Percentiles rank a stretch among this genome's conserved stretches.
These are phyloP conservation scores for Camponotus pennsylvanicus DNA, from an alignment of 1,140 invertebrate species.

Conservation along the genomic window DNA sequence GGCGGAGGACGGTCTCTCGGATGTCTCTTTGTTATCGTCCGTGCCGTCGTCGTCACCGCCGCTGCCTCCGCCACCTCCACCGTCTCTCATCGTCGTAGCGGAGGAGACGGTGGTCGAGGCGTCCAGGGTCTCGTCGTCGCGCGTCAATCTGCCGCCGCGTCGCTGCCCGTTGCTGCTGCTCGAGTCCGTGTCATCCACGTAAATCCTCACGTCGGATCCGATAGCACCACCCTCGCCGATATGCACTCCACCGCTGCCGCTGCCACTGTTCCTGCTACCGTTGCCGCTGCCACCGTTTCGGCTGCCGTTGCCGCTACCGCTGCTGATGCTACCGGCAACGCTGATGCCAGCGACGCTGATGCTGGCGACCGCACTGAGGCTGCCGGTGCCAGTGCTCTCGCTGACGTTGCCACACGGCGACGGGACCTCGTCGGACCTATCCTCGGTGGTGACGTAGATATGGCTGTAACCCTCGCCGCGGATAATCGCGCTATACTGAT, in stretches of 20 bases:
- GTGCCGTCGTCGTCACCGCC: neutral
- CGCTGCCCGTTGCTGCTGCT: constrained; percentile 71
- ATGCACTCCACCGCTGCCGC: constrained; percentile 44
- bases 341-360: constrained; percentile 27
- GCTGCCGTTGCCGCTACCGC: constrained; percentile 9
- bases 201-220: constrained; percentile 76
- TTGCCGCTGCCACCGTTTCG: neutral
- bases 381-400: constrained; percentile 53
- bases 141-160: neutral
- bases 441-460: constrained; percentile 75
- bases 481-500: constrained; percentile 45
- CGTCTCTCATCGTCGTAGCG: constrained; percentile 17
- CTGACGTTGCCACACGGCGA: constrained; percentile 46
- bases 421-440: constrained; percentile 43
- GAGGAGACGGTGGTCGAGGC: constrained; percentile 44
- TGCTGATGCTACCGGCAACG: constrained; percentile 24
- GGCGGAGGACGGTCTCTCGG: constrained; percentile 41
- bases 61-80: neutral
- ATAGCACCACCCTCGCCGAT: constrained; percentile 57
- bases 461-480: constrained; percentile 64
- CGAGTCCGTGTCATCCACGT: constrained; percentile 79
- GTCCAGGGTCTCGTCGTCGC: constrained; percentile 47
- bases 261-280: neutral
- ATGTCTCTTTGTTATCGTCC: constrained; percentile 35
- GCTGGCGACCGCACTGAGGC: constrained; percentile 39